Percentiles rank a stretch among this genome's conserved stretches.
Evolutionary conservation across 2,797 vertebrate genomes (phyloP).

Genomic region (Microctenopoma steveboyesi): DNA sequence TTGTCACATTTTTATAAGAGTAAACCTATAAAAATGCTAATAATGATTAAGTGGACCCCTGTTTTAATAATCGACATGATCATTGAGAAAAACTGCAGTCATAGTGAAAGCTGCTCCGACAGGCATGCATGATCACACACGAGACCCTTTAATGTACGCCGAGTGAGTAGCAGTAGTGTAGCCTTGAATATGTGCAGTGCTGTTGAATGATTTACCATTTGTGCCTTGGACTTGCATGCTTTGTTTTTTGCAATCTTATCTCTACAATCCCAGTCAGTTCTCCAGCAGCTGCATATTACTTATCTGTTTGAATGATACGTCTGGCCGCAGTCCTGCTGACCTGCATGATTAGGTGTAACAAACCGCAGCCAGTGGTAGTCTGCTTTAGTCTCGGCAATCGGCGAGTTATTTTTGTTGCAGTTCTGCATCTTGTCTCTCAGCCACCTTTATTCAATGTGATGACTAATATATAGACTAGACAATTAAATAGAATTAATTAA

Average conservation of each 20-base stretch:
- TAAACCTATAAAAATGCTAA: too few species aligned
- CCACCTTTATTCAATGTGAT: background rate
- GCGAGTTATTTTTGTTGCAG: conserved; percentile 5
- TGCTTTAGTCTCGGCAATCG: background rate
- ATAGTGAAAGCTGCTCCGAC: too few species aligned
- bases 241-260: background rate
- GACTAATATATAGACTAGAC: background rate
- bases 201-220: conserved; percentile 42
- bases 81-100: too few species aligned
- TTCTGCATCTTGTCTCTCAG: conserved; percentile 4
- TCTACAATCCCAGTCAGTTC: conserved; percentile 5
- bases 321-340: conserved; percentile 1
- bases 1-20: too few species aligned
- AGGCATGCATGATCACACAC: too few species aligned
- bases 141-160: conserved; percentile 33
- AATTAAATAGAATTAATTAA: too few species aligned
- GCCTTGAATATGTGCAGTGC: conserved; percentile 1
- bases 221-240: conserved; percentile 2
- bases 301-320: background rate
- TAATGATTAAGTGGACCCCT: too few species aligned
- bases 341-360: background rate
- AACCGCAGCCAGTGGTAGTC: conserved; percentile 10
- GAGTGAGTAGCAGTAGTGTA: conserved; percentile 5
- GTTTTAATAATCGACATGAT: too few species aligned
- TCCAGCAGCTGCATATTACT: conserved; percentile 2